phyloP scores from a whole-genome alignment of 2,888 invertebrate genomes.

The Podotricha telesiphe region DNA sequence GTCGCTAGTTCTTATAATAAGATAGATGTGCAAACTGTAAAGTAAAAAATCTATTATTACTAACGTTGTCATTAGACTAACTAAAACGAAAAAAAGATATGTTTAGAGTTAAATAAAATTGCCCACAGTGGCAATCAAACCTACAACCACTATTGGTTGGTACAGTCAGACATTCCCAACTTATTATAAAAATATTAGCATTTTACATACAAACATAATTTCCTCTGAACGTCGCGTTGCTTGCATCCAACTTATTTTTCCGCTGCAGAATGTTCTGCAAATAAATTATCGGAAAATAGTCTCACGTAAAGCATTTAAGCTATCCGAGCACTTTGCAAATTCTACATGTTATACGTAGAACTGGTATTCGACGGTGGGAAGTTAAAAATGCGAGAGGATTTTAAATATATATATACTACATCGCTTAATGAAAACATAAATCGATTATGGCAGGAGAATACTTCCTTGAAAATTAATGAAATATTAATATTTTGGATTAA shows the following conservation, averaged over 20 bases:
- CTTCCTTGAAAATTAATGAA: no score
- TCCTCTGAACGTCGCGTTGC: constrained; percentile 12
- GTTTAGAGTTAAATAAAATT: no score
- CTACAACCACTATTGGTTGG: no score
- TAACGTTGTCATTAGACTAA: no score
- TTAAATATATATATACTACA: not conserved
- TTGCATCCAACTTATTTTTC: constrained; percentile 25
- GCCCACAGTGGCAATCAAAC: no score
- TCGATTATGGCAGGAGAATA: not conserved
- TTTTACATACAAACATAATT: constrained; percentile 18
- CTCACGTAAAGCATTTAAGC: constrained; percentile 27
- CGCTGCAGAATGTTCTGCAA: constrained; percentile 14
- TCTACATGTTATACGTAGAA: constrained; percentile 12
- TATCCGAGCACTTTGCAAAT: constrained; percentile 21
- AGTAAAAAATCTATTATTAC: no score
- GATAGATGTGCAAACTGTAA: no score
- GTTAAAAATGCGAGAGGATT: not conserved
- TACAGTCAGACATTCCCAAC: not conserved
- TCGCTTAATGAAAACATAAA: not conserved
- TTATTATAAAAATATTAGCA: not conserved
- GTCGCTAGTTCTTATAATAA: no score
- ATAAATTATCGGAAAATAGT: constrained; percentile 30
- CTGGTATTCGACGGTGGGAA: constrained; percentile 16
- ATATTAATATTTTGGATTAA: no score
- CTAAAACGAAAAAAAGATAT: no score